These are phyloP conservation scores for Lithophane leautieri DNA, from an alignment of 2,888 invertebrate genomes.

Conservation along the genomic window DNA sequence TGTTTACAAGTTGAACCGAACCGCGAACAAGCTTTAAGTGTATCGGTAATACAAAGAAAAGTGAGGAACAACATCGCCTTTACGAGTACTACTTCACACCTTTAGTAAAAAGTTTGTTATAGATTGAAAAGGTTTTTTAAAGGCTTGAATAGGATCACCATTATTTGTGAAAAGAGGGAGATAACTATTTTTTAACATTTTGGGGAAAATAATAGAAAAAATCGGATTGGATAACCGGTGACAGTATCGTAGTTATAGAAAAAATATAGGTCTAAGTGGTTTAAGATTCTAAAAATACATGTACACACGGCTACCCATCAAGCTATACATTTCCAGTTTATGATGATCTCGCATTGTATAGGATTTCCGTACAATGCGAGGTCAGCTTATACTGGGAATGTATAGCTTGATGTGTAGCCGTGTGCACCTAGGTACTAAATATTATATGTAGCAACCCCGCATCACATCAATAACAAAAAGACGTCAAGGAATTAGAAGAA, in stretches of 20 bases:
- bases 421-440: no score
- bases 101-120: conserved; percentile 4
- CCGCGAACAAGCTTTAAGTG: conserved; percentile 22
- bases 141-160: background rate
- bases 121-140: background rate
- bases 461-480: background rate
- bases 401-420: no score
- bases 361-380: no score
- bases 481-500: background rate
- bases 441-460: background rate
- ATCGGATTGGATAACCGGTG: no score
- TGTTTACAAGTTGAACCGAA: conserved; percentile 40
- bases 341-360: no score
- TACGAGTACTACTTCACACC: conserved; percentile 1
- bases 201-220: no score
- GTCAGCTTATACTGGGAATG: no score
- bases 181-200: background rate
- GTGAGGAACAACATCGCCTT: background rate
- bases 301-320: no score
- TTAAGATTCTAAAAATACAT: background rate
- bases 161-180: background rate
- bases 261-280: background rate
- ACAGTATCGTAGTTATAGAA: background rate
- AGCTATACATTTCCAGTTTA: no score
- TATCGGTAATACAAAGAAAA: conserved; percentile 1